Base-by-base conservation (phyloP, 2,888 invertebrate species). In the Myopa tessellatipennis region DNA sequence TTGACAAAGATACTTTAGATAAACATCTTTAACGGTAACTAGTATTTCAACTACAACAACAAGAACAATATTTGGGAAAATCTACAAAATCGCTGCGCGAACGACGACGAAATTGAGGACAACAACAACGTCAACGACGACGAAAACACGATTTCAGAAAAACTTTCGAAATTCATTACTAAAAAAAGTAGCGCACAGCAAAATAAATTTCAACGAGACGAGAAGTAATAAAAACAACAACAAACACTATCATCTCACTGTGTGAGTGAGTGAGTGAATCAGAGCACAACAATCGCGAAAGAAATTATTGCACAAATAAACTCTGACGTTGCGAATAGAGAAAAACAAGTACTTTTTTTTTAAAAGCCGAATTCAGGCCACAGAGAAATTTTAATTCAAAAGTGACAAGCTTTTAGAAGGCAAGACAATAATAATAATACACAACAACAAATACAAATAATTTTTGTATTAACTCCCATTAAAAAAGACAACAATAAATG, bases 181-280 rank as follows among this genome's bases (percentile, higher is more conserved):
- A 50, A 85, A 86, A 86, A 85, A 86, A 86, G 82, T 84, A 86
- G 86, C 81, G 81, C 85, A 83, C 78, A 84, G 82, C 82, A 80
- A 82, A 80, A 82, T 80, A 80, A 55, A 8, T 61, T 70, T 36
- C n/a, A 70, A 72, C 74, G 50, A 80, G 77, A 63, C 69, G 74
- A 74, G 8, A 12, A 63, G 36, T 52, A 61, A 70, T 14, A 45
- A 10, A 6, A 78, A 61, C 45, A 71, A 61, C 38, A 65, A 74
- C 52, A 45, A 75, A 12, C 55, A 63, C 45, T 45, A 45, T 45
- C 45, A 45, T 45, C 34, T 26, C 26, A 69, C 14, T 74, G 65
- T 52, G 74, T 74, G 52, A 61, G 26, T 26, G 38, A 16, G 61
- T 10, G 71, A 78, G 73, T 78, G 65, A 80, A 80, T 63, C 73